Base-by-base conservation (phyloP, 1,140 invertebrate species). In the Drosophila micromelanica region DNA sequence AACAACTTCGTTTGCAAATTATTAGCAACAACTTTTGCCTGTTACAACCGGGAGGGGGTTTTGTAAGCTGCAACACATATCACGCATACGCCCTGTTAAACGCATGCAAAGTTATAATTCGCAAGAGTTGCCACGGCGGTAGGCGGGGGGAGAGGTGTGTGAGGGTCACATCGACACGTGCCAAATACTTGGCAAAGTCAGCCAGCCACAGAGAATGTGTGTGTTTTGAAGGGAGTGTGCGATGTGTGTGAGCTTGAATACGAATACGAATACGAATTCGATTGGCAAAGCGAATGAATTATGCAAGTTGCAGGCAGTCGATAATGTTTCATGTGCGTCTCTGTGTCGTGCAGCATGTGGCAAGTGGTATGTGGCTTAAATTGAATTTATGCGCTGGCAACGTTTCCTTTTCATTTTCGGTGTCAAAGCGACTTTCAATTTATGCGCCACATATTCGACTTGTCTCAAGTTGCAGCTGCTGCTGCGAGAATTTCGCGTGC, bases 21-120 rank as follows among this genome's bases (percentile, higher is more conserved):
- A 15, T 43, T 7, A 43, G 12, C 38, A 0, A 0, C 32, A 35
- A 35, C 20, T 23, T 23, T 23, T 23, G 17, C 17, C 17, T 17
- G 17, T 17, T 17, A 17, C 17, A 17, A 2, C 17, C 2, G 17
- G 20, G 3, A 23, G 3, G 20, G 20, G 20, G 20, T 3, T 2
- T 23, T 23, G 20, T 23, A 23, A 23, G 20, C 20, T 23, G 37
- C 17, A 60, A 32, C 46, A 67, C 38, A 76, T 68, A 67, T 63
- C 49, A 70, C 71, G 57, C 78, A 82, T 82, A 87, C 82, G 81
- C 51, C 82, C 46, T 55, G 78, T 78, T 23, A 65, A 43, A 23
- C 43, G 51, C 61, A 42, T 63, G 56, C 32, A 30, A 74, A 64
- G 20, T 63, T 51, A 63, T 87, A 87, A 87, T 81, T 75, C 71